These are phyloP conservation scores for Saccostrea cuccullata DNA, from an alignment of 1,140 invertebrate species.

Conservation along the genomic window DNA sequence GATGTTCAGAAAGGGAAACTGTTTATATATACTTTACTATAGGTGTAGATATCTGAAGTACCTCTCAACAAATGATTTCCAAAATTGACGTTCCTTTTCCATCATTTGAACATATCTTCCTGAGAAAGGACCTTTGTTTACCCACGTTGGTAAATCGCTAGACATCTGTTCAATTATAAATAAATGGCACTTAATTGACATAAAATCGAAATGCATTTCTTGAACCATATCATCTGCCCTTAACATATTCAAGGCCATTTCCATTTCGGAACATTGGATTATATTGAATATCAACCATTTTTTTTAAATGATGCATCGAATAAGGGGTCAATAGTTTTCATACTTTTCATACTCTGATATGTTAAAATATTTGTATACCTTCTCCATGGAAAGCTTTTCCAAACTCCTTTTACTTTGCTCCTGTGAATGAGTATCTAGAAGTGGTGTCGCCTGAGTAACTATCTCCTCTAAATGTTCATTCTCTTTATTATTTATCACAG, in stretches of 20 bases:
- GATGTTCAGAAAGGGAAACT: no score
- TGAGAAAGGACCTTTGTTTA: not conserved
- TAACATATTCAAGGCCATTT: no score
- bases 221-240: no score
- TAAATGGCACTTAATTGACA: no score
- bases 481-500: not conserved
- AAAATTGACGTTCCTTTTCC: slow-evolving; percentile 54
- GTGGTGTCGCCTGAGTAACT: not conserved
- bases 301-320: no score
- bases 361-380: not conserved
- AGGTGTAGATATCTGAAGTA: not conserved
- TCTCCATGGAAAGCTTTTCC: not conserved
- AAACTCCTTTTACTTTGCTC: not conserved
- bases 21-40: no score
- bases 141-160: not conserved
- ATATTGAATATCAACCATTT: no score
- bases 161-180: not conserved
- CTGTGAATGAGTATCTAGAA: slow-evolving; percentile 3
- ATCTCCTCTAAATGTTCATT: slow-evolving; percentile 41
- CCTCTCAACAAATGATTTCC: slow-evolving; percentile 60
- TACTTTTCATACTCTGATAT: no score
- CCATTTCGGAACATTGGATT: no score
- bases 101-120: slow-evolving; percentile 18
- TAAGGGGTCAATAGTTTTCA: no score
- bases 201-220: no score